phyloP scores from a whole-genome alignment of 37 sponge, comb jelly and placozoan genomes.

The Tethya wilhelma region DNA sequence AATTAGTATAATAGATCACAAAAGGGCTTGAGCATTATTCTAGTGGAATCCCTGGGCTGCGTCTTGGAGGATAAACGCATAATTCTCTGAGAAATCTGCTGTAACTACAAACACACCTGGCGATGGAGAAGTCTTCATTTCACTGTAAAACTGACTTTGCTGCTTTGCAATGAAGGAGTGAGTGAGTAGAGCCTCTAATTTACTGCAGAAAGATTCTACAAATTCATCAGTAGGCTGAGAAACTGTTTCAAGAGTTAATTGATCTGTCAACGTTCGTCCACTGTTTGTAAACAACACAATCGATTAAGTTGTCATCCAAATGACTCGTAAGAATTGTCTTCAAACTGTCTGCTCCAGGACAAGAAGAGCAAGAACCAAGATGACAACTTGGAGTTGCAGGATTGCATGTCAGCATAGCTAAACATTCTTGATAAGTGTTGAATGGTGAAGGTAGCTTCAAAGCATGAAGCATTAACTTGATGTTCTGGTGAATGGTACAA shows the following conservation, averaged over 20 bases:
- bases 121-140: too few species aligned
- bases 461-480: conserved; percentile 20
- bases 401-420: conserved; percentile 9
- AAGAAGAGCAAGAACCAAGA: background rate
- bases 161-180: too few species aligned
- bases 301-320: conserved; percentile 5
- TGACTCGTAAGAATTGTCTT: background rate
- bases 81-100: background rate
- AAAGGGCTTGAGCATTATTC: conserved; percentile 8
- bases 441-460: background rate
- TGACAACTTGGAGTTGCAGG: background rate
- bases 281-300: background rate
- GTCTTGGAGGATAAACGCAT: background rate
- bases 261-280: background rate
- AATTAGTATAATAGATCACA: background rate
- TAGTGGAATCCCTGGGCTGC: background rate
- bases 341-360: background rate
- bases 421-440: background rate
- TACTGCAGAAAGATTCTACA: background rate
- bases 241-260: background rate
- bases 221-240: background rate
- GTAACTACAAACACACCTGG: too few species aligned
- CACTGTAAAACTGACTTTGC: too few species aligned
- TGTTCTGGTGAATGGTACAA: conserved; percentile 46
- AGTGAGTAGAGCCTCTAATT: too few species aligned